Evolutionary conservation across 2,797 vertebrate genomes (phyloP), one percentile per base, ranked within the genome.

Genomic region (Enteromius treurensis): DNA sequence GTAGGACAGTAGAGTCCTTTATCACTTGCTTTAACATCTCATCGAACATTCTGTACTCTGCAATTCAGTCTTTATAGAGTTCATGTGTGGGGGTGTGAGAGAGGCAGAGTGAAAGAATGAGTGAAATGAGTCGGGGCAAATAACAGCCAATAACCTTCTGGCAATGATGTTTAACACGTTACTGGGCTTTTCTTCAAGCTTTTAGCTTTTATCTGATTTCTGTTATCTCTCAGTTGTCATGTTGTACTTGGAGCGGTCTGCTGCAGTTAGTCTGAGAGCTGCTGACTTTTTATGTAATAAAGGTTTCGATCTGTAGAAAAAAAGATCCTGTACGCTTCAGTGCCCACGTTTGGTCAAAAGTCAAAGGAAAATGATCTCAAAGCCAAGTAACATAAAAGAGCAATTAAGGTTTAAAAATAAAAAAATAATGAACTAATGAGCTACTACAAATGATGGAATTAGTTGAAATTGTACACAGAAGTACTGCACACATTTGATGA

Each of bases 31-130:
- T 11, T 14, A 58, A 80, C 7, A 42, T 70, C 40, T 49, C 14
- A 70, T 13, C 19, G 26, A 47, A 85, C 40, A 53, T 77, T 77
- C 55, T 71, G 73, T 71, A 37, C 84, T 62, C 45, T 68, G 47
- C 15, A 40, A 51, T 23, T 42, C 7, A 29, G 51, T 68, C 60
- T 67, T 10, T 68, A 21, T 23, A 80, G 62, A 45, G 42, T 45
- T 45, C 11, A 19, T 75, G 69, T 60, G 58, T 65, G 17, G 2
- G 71, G 19, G 49, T 49, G 64, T 68, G 79, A 70, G 64, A 49
- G 64, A 47, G 37, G 17, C 8, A 26, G 10, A 75, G 60, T 21
- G 9, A 73, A 15, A 64, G 62, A 68, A 45, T 42, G 4, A 64
- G 9, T 34, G 2, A 47, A 34, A 74, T 53, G 11, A 53, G 70